Evolutionary conservation across 2,797 vertebrate species (phyloP).

Genomic region (Bovichtus diacanthus): DNA sequence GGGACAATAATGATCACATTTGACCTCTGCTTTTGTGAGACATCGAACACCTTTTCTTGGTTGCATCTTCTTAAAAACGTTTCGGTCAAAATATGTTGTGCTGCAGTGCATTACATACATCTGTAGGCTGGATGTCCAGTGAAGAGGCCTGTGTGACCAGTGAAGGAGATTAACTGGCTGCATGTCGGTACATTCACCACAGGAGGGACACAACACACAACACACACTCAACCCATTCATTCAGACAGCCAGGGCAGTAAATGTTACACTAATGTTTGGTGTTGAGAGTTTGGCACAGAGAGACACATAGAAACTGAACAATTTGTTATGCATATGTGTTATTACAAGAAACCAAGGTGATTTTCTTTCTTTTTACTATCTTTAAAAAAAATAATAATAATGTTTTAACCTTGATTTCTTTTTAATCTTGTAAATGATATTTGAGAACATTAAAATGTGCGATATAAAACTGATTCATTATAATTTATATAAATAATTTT

Average conservation of each 20-base stretch:
- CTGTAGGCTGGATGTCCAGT: not conserved
- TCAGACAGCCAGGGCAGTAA: not conserved
- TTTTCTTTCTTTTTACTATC: not conserved
- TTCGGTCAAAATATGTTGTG: not conserved
- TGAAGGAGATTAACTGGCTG: conserved; percentile 30
- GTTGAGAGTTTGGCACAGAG: not conserved
- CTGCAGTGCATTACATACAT: conserved; percentile 16
- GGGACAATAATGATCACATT: not conserved
- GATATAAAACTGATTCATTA: not conserved
- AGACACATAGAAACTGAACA: not conserved
- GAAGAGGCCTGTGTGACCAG: conserved; percentile 1
- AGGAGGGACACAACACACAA: conserved; percentile 63
- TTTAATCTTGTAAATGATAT: not conserved
- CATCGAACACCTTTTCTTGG: not conserved
- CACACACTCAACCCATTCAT: conserved; percentile 9
- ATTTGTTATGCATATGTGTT: not conserved
- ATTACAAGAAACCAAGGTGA: not conserved
- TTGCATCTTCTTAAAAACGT: not conserved
- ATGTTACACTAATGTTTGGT: not conserved
- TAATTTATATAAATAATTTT: not conserved
- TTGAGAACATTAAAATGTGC: not conserved
- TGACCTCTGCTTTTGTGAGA: not conserved
- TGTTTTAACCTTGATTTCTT: not conserved
- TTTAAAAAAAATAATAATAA: not conserved
- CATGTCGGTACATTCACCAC: conserved; percentile 60